Evolutionary conservation across 2,888 invertebrate genomes (phyloP).

Genomic region (Tenthredo notha): DNA sequence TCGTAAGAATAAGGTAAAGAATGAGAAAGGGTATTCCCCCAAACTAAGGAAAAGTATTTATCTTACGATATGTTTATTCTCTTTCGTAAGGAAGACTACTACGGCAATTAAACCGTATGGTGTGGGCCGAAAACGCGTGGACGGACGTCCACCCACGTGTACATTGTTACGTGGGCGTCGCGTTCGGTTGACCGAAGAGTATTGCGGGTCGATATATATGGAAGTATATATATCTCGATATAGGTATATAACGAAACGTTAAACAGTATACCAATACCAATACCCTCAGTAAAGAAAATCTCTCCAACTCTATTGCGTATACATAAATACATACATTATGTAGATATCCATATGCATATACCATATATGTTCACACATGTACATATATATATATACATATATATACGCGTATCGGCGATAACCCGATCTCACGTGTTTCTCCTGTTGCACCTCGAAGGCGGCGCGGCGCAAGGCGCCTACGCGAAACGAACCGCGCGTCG

Average conservation of each 20-base stretch:
- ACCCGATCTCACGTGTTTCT: constrained; percentile 50
- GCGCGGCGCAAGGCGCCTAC: constrained; percentile 47
- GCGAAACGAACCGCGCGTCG: constrained; percentile 40
- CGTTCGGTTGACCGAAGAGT: constrained; percentile 48
- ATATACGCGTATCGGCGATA: constrained; percentile 32
- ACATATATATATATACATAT: not conserved
- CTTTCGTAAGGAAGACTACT: constrained; percentile 32
- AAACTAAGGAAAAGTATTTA: not conserved
- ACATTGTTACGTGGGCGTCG: constrained; percentile 42
- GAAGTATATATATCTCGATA: constrained; percentile 21
- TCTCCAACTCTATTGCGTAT: constrained; percentile 2
- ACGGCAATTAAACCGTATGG: constrained; percentile 45
- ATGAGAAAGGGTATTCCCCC: constrained; percentile 35
- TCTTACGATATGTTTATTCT: not conserved
- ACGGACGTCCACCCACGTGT: constrained; percentile 49
- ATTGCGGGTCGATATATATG: constrained; percentile 16
- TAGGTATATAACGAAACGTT: constrained; percentile 10
- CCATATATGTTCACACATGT: not conserved
- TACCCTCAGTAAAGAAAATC: not conserved
- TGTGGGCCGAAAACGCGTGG: constrained; percentile 47
- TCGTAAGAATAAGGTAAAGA: not conserved
- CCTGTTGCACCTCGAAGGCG: constrained; percentile 32
- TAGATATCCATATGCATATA: constrained; percentile 3
- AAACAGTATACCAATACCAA: not conserved
- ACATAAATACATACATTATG: constrained; percentile 12